Evolutionary conservation across 1,140 invertebrate species (phyloP), one percentile per base, ranked within the genome.

Genomic region (Drosophila micromelanica): DNA sequence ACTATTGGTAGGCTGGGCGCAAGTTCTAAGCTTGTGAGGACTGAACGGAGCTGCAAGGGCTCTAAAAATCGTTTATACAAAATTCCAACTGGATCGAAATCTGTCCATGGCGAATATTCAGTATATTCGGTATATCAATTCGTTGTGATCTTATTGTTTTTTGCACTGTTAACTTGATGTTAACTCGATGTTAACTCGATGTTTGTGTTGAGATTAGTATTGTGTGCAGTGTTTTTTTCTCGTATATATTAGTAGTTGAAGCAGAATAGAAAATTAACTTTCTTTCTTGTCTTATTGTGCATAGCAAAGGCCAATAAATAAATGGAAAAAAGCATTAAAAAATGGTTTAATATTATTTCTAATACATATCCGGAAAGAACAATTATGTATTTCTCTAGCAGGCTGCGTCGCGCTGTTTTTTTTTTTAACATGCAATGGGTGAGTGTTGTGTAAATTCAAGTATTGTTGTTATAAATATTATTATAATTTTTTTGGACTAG

Each of bases 391-490:
- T 68, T 17, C 7, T 56, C 9, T 17, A 42, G 35, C 27, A 35
- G 48, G 27, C 30, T 46, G 57, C 57, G 43, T 61, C 30, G 30
- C 48, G 40, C 40, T 40, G 61, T 73, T 49, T 56, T 52, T 30
- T 40, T 64, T 73, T 55, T 56, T 52, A 77, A 73, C 80, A 82
- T 82, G 78, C 78, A 80, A 69, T 80, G 78, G 13, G 32, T 60
- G 57, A 43, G 55, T 60, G 65, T 59, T 69, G 23, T 38, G 64
- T 65, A 32, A 40, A 5, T 23, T 23, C 2, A 23, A 23, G 20
- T 45, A 32, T 23, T 48, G 38, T 67, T 23, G 13, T 42, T 27
- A 38, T 45, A 2, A 45, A 52, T 23, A 23, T 52, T 20, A 40
- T 46, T 48, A 35, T 42, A 27, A 17, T 46, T 52, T 20, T 45